Conservation (phyloP, 1,140 invertebrate species). For the Varroa destructor region DNA sequence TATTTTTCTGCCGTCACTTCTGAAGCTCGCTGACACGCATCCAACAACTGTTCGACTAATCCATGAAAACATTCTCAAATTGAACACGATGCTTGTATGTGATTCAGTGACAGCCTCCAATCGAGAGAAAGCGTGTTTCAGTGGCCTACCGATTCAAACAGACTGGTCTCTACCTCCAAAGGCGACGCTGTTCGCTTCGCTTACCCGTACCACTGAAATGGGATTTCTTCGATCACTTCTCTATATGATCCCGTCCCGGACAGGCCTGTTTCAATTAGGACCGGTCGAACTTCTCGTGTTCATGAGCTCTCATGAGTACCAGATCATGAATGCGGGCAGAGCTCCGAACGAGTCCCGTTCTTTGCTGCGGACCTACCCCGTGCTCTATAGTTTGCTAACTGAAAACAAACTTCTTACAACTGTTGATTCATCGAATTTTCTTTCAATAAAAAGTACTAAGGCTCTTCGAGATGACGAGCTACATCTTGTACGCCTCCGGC, state of each 20-base stretch:
- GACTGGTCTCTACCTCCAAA: neutral
- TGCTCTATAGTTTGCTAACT: too few relatives aligned
- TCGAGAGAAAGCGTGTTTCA: neutral
- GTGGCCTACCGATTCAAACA: neutral
- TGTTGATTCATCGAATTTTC: too few relatives aligned
- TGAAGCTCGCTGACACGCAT: neutral
- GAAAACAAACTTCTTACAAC: too few relatives aligned
- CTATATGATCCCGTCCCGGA: neutral
- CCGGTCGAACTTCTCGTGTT: neutral
- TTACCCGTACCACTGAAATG: neutral
- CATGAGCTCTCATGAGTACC: neutral
- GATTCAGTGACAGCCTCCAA: neutral
- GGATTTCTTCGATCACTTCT: neutral
- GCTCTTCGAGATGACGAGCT: too few relatives aligned
- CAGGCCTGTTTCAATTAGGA: neutral
- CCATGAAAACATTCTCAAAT: neutral
- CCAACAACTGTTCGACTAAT: neutral
- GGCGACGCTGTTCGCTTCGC: neutral
- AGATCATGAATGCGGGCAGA: neutral
- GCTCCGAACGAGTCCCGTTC: too few relatives aligned
- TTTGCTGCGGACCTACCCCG: too few relatives aligned
- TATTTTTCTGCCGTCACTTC: neutral
- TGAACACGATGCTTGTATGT: neutral
- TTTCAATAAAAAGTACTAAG: too few relatives aligned
- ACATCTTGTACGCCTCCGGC: neutral